A percentile compares a stretch with the other conserved stretches of the same genome.
phyloP scores from a whole-genome alignment of 2,113 vertebrate genomes.

The Corynorhinus townsendii region DNA sequence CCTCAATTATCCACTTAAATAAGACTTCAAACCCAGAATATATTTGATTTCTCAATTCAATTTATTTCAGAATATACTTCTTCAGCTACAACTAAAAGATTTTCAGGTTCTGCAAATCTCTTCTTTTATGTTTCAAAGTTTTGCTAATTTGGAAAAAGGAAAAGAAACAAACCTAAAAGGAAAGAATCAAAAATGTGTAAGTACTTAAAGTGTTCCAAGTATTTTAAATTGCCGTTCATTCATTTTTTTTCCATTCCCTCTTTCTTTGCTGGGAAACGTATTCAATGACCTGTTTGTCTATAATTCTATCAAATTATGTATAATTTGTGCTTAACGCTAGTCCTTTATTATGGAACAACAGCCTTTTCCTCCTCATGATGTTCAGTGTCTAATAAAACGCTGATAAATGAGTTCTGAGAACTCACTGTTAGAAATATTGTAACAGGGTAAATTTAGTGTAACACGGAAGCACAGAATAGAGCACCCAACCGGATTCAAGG shows the following conservation, averaged over 20 bases:
- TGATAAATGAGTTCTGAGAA: neutral
- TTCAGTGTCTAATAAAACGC: neutral
- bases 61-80: neutral
- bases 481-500: accelerated
- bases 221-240: neutral
- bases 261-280: neutral
- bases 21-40: neutral
- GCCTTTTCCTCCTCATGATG: neutral
- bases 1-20: neutral
- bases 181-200: neutral
- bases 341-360: neutral
- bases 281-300: neutral
- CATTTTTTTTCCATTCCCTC: neutral
- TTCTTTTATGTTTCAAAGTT: neutral
- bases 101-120: neutral
- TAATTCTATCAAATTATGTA: neutral
- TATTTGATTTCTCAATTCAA: neutral
- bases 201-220: neutral
- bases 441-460: neutral
- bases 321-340: neutral
- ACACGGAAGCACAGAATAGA: neutral
- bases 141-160: neutral
- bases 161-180: neutral
- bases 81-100: neutral
- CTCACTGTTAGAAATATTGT: neutral